Conservation (phyloP, 2,888 invertebrate species). For the Acanthoscelides obtectus region DNA sequence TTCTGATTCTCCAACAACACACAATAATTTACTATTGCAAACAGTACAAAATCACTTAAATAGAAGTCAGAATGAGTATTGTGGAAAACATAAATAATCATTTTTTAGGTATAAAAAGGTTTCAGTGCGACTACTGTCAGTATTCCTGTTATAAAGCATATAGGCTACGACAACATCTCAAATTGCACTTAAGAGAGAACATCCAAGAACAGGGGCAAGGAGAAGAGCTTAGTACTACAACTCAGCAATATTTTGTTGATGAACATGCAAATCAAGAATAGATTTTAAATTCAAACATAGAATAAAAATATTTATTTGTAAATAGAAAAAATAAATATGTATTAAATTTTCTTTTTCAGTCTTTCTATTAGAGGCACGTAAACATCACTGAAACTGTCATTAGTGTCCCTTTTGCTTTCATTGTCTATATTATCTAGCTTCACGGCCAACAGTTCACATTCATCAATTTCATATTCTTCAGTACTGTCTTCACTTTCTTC, state of each 20-base stretch:
- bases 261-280: neutral
- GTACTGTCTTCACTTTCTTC: slow-evolving; percentile 21
- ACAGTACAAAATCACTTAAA: too few species aligned
- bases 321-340: neutral
- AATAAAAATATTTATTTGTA: neutral
- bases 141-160: neutral
- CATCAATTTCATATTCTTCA: slow-evolving; percentile 16
- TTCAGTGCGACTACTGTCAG: neutral
- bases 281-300: neutral
- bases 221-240: neutral
- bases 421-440: neutral
- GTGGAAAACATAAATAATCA: too few species aligned
- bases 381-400: slow-evolving; percentile 28
- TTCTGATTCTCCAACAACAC: too few species aligned
- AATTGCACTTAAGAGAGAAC: neutral
- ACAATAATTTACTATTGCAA: too few species aligned
- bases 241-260: neutral
- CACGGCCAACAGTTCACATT: neutral
- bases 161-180: neutral
- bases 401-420: neutral
- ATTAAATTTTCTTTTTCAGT: slow-evolving; percentile 25
- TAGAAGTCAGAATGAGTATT: too few species aligned
- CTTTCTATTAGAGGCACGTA: slow-evolving; percentile 34
- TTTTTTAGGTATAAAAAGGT: neutral
- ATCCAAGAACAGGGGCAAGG: neutral